Evolutionary conservation across 2,797 vertebrate genomes (phyloP).

Genomic region (Sphenopsis melanotis): DNA sequence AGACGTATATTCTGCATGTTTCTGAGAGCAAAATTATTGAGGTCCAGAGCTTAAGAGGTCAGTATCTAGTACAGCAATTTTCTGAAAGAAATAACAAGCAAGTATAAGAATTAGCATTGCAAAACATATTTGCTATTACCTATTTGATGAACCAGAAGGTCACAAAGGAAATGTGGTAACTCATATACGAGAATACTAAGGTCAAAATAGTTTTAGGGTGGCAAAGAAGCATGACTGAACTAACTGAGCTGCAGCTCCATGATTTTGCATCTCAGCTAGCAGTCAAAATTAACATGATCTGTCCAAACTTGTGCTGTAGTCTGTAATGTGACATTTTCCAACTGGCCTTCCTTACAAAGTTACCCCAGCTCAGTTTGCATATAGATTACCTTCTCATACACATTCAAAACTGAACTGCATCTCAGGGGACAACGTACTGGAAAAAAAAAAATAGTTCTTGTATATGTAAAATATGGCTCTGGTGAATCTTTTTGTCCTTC

Average conservation of each 20-base stretch:
- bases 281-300: background rate
- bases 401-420: background rate
- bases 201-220: background rate
- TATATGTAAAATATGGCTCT: background rate
- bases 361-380: background rate
- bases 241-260: background rate
- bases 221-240: background rate
- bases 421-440: background rate
- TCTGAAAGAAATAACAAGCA: background rate
- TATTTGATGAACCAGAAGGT: background rate
- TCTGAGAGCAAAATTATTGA: background rate
- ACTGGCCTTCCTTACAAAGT: background rate
- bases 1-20: background rate
- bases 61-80: background rate
- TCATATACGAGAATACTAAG: background rate
- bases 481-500: background rate
- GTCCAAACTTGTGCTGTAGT: background rate
- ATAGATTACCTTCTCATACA: background rate
- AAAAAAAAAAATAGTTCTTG: background rate
- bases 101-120: background rate
- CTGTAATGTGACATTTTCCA: background rate
- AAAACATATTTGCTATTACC: background rate
- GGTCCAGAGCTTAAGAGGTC: background rate
- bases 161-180: background rate
- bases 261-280: background rate